Evolutionary conservation across 53 echinoderm and acorn worm genomes (phyloP).

Genomic region (Antedon mediterranea): DNA sequence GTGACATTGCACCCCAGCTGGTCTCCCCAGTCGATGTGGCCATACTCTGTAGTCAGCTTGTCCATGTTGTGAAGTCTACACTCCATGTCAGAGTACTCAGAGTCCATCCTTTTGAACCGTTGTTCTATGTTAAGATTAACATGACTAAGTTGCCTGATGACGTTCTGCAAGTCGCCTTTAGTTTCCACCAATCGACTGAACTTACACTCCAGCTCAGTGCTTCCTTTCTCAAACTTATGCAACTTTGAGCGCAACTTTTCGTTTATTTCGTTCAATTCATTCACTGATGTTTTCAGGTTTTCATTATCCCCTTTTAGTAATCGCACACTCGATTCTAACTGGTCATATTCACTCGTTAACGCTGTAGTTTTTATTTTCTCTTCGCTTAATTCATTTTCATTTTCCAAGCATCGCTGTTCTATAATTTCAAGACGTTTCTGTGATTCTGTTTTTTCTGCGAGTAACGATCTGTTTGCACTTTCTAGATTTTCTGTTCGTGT

Average conservation of each 20-base stretch:
- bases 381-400: conserved; percentile 24
- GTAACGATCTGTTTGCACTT: conserved; percentile 26
- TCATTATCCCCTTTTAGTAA: conserved; percentile 38
- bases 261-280: conserved; percentile 32
- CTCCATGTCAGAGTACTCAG: conserved; percentile 49
- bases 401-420: conserved; percentile 24
- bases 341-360: conserved; percentile 13
- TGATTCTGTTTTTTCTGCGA: conserved; percentile 20
- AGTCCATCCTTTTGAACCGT: conserved; percentile 67
- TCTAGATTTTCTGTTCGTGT: conserved; percentile 23
- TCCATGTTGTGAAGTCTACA: conserved; percentile 18
- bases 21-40: not conserved
- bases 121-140: conserved; percentile 56
- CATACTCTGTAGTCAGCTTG: not conserved
- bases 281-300: conserved; percentile 32
- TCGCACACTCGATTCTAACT: conserved; percentile 20
- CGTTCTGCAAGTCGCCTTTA: conserved; percentile 52
- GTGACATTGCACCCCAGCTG: not conserved
- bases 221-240: conserved; percentile 51
- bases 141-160: conserved; percentile 49
- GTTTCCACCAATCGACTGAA: conserved; percentile 40
- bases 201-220: conserved; percentile 30
- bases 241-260: conserved; percentile 37
- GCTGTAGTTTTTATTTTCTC: conserved; percentile 13
- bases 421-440: conserved; percentile 27